Base-by-base conservation (phyloP, 2,797 vertebrate species). In the Cynopterus sphinx region DNA sequence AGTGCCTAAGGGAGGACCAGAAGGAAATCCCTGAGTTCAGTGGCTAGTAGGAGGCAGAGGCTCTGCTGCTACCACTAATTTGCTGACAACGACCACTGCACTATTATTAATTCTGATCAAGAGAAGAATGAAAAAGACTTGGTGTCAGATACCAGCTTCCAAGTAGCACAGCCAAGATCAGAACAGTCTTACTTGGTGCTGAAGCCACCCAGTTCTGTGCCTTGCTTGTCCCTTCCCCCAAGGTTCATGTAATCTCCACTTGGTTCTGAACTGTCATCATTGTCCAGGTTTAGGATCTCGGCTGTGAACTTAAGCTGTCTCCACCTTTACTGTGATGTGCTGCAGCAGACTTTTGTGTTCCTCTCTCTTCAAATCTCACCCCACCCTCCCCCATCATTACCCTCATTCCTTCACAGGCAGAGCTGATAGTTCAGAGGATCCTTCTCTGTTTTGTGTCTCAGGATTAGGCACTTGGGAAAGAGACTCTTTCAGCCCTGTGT, bases 1-100 rank as follows among this genome's bases (percentile, higher is more conserved):
- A 51, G 26, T 26, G 61, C 78, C 36, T 7, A 11, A 33, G 24
- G 28, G 90, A 9, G 15, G 22, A 73, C 28, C 21, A 7, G 75
- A 84, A 73, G 46, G 68, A 78, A 78, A 77, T 78, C 33, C 5
- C 53, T 0, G 0, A 15, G 49, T 2, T 8, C 61, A 24, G 13
- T 9, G 16, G 36, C 55, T 9, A 46, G 41, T 16, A 33, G 79
- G 41, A 82, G 10, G 33, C 22, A 39, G 61, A 51, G 61, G 46
- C 55, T 39, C 17, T 67, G 77, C 46, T 39, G 31, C n/a, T 63
- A 28, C 53, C 13, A 12, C 33, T 83, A 1, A 17, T 36, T 19
- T 4, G 0, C 26, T 61, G 57, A 84, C 24, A 16, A 8, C 33
- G 15, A 9, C 1, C 16, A 19, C 36, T 5, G 13, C 31, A 3